Evolutionary conservation across 1,140 invertebrate species (phyloP).

Genomic region (Zophobas morio): DNA sequence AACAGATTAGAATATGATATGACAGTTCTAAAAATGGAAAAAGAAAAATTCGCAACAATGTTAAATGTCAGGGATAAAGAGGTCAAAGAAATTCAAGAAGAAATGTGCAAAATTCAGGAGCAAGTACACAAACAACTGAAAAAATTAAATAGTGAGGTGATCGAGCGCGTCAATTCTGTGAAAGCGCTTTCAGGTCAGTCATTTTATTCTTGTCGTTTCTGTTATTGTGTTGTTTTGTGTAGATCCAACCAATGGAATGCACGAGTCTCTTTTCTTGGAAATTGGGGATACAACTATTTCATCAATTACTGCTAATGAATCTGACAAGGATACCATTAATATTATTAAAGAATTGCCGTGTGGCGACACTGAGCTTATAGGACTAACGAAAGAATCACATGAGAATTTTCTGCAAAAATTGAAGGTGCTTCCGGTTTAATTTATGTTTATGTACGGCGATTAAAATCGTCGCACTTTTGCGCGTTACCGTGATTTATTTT

Average conservation of each 20-base stretch:
- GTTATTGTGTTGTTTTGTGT: slow-evolving; percentile 3
- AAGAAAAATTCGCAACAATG: slow-evolving; percentile 63
- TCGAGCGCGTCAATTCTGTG: slow-evolving; percentile 3
- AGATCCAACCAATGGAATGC: background rate
- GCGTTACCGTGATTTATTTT: background rate
- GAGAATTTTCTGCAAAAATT: slow-evolving; percentile 15
- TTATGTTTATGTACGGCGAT: too few relatives aligned
- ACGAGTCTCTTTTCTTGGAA: background rate
- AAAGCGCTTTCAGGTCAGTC: slow-evolving; percentile 6
- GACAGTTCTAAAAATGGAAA: slow-evolving; percentile 61
- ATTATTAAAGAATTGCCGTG: slow-evolving; percentile 10
- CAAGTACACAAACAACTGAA: slow-evolving; percentile 62
- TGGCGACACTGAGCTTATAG: slow-evolving; percentile 12
- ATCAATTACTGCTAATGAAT: background rate
- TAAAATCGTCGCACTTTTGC: too few relatives aligned
- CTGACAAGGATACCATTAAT: slow-evolving; percentile 5
- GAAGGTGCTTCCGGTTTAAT: background rate
- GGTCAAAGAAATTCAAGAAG: slow-evolving; percentile 64
- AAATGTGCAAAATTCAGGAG: slow-evolving; percentile 64
- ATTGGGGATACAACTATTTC: slow-evolving; percentile 28
- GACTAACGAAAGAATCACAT: slow-evolving; percentile 18
- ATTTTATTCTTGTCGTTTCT: background rate
- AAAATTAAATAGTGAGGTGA: slow-evolving; percentile 59
- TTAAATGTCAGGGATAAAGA: slow-evolving; percentile 62
- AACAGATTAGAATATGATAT: slow-evolving; percentile 60